Base-by-base conservation (phyloP, 2,888 invertebrate genomes). In the Pristionchus arcanus region DNA sequence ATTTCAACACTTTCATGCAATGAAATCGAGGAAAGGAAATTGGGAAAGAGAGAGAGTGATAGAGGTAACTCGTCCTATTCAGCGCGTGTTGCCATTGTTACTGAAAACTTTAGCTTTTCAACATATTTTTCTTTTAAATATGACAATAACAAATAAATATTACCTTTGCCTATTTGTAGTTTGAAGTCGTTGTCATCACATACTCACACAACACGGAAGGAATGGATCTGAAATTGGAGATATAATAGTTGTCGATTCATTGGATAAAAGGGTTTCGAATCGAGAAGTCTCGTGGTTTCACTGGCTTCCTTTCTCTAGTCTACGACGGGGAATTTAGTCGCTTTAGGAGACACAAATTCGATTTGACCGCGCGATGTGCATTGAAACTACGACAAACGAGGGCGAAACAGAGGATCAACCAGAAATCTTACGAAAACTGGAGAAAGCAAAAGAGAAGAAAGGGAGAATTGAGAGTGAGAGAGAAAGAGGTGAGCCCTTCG, bases 1-100 rank as follows among this genome's bases (percentile, higher is more conserved):
- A 74, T 77, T 77, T 77, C 77, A 11, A 77, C 77, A 77, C 74
- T 74, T 34, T 77, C 77, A 77, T 77, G 77, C 77, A 77, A 19
- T 28, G 66, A 28, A 74, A 77, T 77, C 77, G 77, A 9, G 25
- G 42, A 13, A n/a, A 77, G 77, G 42, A n/a, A 77, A 77, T 77
- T 77, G 77, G 42, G 77, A 77, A 77, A 77, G 19, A 77, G 77
- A 25, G 42, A 25, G 42, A 49, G 25, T 4, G n/a, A n/a, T 25
- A 31, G 25, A 16, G n/a, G 42, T 25, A 31, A 68, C 28, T 49
- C 42, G 21, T 13, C n/a, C 42, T 77, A 77, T n/a, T 77, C 77
- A 49, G 9, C 21, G 19, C 77, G 42, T 49, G n/a, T 77, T 77
- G 77, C 42, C 42, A 77, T 42, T 42, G 77, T 77, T 42, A 77